Evolutionary conservation across 2,113 vertebrate species (phyloP).

Genomic region (Myotis brandtii): DNA sequence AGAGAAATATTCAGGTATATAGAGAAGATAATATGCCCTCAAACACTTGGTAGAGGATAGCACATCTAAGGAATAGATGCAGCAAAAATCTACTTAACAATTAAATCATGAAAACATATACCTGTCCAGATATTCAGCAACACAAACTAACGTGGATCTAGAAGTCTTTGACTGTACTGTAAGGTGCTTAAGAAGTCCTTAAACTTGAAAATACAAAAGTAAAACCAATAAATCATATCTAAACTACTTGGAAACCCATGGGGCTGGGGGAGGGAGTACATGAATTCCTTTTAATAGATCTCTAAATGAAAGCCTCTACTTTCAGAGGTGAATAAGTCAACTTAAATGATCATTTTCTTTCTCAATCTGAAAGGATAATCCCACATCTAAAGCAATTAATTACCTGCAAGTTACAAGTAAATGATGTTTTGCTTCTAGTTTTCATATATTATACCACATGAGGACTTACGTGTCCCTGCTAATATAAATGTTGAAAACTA

Average conservation of each 20-base stretch:
- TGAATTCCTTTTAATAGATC: conserved; percentile 64
- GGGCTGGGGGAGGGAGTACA: not conserved
- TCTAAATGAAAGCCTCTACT: conserved; percentile 64
- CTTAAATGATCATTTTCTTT: conserved; percentile 60
- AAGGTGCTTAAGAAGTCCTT: conserved; percentile 31
- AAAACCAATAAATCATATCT: conserved; percentile 59
- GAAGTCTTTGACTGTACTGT: conserved; percentile 51
- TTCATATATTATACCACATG: conserved; percentile 1
- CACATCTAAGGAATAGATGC: not conserved
- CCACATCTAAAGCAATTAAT: conserved; percentile 67
- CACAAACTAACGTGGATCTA: conserved; percentile 1
- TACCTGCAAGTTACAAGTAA: conserved; percentile 59
- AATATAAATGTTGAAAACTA: conserved; percentile 48
- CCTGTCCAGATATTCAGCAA: conserved; percentile 29
- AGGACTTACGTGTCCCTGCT: not conserved
- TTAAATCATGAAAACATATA: conserved; percentile 57
- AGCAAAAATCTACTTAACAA: conserved; percentile 47
- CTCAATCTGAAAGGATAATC: conserved; percentile 57
- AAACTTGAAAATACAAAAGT: conserved; percentile 57
- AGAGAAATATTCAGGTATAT: conserved; percentile 17
- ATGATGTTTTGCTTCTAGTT: conserved; percentile 31
- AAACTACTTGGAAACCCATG: conserved; percentile 53
- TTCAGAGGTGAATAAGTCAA: conserved; percentile 66
- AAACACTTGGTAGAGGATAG: not conserved
- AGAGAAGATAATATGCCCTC: conserved; percentile 20